Conservation (phyloP, 2,797 vertebrate genomes). For the Mallotus villosus region DNA sequence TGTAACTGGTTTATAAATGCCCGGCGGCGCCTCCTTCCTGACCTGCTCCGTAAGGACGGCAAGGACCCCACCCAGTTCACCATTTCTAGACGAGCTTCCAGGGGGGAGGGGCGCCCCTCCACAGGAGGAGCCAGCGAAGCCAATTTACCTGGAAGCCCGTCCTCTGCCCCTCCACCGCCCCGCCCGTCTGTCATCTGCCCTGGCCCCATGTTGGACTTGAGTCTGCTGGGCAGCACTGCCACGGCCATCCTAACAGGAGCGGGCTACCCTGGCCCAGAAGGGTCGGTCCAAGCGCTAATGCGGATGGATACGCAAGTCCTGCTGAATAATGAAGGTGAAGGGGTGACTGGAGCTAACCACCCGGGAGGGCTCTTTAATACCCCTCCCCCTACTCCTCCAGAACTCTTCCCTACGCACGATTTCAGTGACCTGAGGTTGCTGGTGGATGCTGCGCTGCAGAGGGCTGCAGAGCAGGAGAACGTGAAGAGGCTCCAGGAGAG, state of each 20-base stretch:
- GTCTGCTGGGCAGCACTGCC: slow-evolving; percentile 81
- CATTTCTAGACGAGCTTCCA: slow-evolving; percentile 87
- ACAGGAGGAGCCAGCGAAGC: slow-evolving; percentile 41
- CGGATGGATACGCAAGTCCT: slow-evolving; percentile 67
- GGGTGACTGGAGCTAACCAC: slow-evolving; percentile 72
- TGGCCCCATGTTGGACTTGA: slow-evolving; percentile 80
- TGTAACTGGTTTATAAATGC: slow-evolving; percentile 99
- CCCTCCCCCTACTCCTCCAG: slow-evolving; percentile 86
- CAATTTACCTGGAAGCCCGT: slow-evolving; percentile 63
- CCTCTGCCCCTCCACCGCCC: slow-evolving; percentile 32
- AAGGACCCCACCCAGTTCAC: slow-evolving; percentile 95
- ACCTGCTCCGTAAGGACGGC: slow-evolving; percentile 92
- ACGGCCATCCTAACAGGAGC: slow-evolving; percentile 75
- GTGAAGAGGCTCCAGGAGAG: slow-evolving; percentile 70
- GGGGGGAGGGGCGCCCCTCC: slow-evolving; percentile 65
- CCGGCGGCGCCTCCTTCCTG: slow-evolving; percentile 88
- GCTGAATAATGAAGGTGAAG: slow-evolving; percentile 65
- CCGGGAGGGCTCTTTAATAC: slow-evolving; percentile 87
- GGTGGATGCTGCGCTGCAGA: slow-evolving; percentile 88
- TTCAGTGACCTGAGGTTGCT: slow-evolving; percentile 91
- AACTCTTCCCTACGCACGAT: slow-evolving; percentile 83
- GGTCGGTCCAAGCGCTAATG: slow-evolving; percentile 75
- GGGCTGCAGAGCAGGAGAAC: slow-evolving; percentile 87
- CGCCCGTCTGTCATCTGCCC: slow-evolving; percentile 73
- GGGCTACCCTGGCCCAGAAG: slow-evolving; percentile 66